A percentile compares a stretch with the other conserved stretches of the same genome.
Evolutionary conservation across 2,888 invertebrate genomes (phyloP).

Genomic region (Pimpla rufipes): DNA sequence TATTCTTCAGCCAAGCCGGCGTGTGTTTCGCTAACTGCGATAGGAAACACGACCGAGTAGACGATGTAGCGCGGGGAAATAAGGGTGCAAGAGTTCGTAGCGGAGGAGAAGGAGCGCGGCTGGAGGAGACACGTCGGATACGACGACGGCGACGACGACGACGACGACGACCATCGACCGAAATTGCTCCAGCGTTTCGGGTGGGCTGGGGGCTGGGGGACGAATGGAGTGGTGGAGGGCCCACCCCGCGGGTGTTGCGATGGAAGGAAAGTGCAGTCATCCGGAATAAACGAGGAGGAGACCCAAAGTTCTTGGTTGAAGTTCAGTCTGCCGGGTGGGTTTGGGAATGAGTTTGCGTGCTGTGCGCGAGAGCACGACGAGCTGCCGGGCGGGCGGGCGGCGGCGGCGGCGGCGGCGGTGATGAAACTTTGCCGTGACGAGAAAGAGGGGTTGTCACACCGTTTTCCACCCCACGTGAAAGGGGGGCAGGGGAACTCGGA

Average conservation of each 20-base stretch:
- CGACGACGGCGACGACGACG: constrained; percentile 46
- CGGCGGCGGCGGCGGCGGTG: constrained; percentile 73
- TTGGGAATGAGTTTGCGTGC: constrained; percentile 83
- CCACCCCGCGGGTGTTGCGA: constrained; percentile 77
- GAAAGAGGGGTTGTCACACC: constrained; percentile 83
- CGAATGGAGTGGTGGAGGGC: constrained; percentile 69
- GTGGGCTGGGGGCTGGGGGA: too few relatives aligned
- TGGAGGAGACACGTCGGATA: constrained; percentile 64
- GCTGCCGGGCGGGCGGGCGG: constrained; percentile 3
- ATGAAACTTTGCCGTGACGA: constrained; percentile 85
- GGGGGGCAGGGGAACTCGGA: background rate
- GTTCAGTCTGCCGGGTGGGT: constrained; percentile 81
- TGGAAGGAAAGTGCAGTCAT: constrained; percentile 84
- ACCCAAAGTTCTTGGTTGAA: constrained; percentile 84
- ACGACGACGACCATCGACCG: constrained; percentile 76
- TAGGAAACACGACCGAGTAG: constrained; percentile 53
- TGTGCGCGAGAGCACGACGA: constrained; percentile 68
- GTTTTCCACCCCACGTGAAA: constrained; percentile 69
- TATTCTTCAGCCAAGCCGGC: constrained; percentile 34
- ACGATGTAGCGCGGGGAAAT: constrained; percentile 47
- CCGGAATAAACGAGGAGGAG: constrained; percentile 85
- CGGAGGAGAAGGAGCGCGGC: constrained; percentile 35
- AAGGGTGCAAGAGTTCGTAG: constrained; percentile 41
- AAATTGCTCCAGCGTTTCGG: constrained; percentile 79
- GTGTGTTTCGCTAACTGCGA: constrained; percentile 43